Base-by-base conservation (phyloP, 2,888 invertebrate species). In the Caenorhabditis virilis region DNA sequence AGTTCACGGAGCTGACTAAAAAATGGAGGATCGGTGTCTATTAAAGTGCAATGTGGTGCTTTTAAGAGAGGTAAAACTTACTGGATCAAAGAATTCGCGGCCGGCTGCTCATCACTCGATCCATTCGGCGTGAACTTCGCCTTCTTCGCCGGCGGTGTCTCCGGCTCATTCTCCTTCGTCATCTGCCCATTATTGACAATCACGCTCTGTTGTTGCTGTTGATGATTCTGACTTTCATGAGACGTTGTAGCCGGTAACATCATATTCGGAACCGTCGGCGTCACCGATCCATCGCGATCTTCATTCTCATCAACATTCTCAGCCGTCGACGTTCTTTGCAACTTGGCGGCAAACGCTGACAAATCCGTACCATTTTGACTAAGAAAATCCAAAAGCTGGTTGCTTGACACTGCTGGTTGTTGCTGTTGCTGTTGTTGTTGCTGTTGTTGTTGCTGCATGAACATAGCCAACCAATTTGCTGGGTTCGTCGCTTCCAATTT, bases 131-230 rank as follows among this genome's bases (percentile, higher is more conserved):
- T 15, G 9, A 20, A 43, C 26, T 41, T 52, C 33, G 35, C 18
- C 22, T 63, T 71, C 43, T 67, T 67, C 4, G 50, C 39, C 15
- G 65, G 52, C 22, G 68, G 66, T 26, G 54, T 54, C 7, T 25
- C 20, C 16, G 16, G n/a, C 6, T 23, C 46, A 16, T 63, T 63
- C 9, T 46, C 45, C 7, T 38, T 48, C 50, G 5, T 36, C 53
- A 18, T 50, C 50, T 22, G 35, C 43, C 16, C 43, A 26, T 51
- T 48, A 38, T 55, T 67, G 18, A 69, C 69, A 46, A 72, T 69
- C 7, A 72, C 66, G 13, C 55, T 61, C 53, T 13, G 60, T 48
- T 33, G 22, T 46, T 54, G 26, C 52, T 55, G n/a, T 15, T 13
- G 23, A 42, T 15, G 23, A 42, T 27, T 27, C 27, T 2, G 27